These are phyloP conservation scores for Thelaira solivaga DNA, from an alignment of 2,888 invertebrate species.

Conservation along the genomic window DNA sequence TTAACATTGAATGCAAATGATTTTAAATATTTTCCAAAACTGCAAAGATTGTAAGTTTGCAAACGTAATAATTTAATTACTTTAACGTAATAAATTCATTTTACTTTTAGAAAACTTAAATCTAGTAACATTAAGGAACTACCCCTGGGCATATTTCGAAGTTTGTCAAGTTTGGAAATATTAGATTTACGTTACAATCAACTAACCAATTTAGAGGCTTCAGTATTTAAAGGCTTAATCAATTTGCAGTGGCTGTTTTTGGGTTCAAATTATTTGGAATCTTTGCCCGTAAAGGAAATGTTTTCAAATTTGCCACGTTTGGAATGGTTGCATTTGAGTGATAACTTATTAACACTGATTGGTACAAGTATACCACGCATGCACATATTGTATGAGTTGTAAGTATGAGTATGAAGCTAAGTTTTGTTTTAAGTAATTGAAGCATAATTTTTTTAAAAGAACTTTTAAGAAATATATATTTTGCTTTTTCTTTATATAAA, in stretches of 20 bases:
- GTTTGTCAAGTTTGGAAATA: constrained; percentile 68
- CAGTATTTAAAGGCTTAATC: constrained; percentile 76
- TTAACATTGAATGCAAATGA: constrained; percentile 70
- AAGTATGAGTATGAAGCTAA: constrained; percentile 68
- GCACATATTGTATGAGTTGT: constrained; percentile 78
- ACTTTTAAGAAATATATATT: not conserved
- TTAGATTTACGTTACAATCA: constrained; percentile 73
- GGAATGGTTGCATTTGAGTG: constrained; percentile 77
- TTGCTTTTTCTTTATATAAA: not conserved
- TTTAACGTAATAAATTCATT: not conserved
- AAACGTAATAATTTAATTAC: not conserved
- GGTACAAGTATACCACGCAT: constrained; percentile 77
- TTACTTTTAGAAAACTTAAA: constrained; percentile 70
- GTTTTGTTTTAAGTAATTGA: constrained; percentile 45
- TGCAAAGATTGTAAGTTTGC: constrained; percentile 70
- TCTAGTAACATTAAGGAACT: constrained; percentile 75
- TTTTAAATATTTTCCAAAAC: constrained; percentile 67
- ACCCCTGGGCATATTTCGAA: constrained; percentile 71
- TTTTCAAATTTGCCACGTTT: constrained; percentile 74
- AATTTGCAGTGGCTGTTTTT: constrained; percentile 78
- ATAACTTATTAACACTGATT: constrained; percentile 78
- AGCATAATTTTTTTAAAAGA: constrained; percentile 49
- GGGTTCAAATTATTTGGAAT: constrained; percentile 77
- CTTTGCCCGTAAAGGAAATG: constrained; percentile 77
- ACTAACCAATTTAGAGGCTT: constrained; percentile 71